phyloP scores from a whole-genome alignment of 2,888 invertebrate genomes.

The Diarsia dahlii region DNA sequence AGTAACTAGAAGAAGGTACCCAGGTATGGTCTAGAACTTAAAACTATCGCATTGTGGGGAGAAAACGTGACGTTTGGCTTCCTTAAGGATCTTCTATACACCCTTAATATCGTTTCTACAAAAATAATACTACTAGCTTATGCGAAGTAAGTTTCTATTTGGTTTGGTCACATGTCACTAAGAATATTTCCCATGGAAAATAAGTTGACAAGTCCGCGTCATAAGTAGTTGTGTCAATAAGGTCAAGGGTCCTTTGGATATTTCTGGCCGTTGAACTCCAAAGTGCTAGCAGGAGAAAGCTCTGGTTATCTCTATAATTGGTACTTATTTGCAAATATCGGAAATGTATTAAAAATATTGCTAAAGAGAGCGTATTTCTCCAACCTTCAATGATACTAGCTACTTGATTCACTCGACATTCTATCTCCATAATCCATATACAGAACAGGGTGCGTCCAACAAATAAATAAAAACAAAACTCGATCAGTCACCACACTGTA shows the following conservation, averaged over 20 bases:
- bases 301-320: not conserved
- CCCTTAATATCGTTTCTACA: no score
- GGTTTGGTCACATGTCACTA: constrained; percentile 4
- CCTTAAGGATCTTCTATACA: no score
- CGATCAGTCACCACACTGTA: constrained; percentile 23
- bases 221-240: constrained; percentile 41
- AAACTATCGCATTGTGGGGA: no score
- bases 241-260: constrained; percentile 36
- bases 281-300: constrained; percentile 7
- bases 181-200: constrained; percentile 21
- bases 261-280: constrained; percentile 35
- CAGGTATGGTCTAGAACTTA: no score
- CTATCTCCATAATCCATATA: not conserved
- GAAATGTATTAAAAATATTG: not conserved
- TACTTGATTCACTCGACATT: constrained; percentile 20
- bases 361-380: not conserved
- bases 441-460: constrained; percentile 11
- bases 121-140: not conserved
- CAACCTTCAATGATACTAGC: not conserved
- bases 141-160: not conserved
- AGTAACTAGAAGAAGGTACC: no score
- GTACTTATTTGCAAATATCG: not conserved
- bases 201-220: constrained; percentile 15
- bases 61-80: no score
- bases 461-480: constrained; percentile 34